These are phyloP conservation scores for Apotomis turbidana DNA, from an alignment of 2,888 invertebrate genomes.

Conservation along the genomic window DNA sequence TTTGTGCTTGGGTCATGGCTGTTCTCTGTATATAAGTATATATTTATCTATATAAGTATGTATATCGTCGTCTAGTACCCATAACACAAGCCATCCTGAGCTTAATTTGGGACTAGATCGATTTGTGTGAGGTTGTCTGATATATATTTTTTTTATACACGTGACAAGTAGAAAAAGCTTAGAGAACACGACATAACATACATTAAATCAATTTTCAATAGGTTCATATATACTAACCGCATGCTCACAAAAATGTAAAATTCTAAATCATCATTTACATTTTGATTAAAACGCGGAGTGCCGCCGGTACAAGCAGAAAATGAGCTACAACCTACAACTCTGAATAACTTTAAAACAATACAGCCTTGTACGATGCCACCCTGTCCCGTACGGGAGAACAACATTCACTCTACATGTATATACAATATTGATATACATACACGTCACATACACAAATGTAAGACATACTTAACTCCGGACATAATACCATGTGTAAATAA, in stretches of 20 bases:
- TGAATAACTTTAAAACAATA: slow-evolving; percentile 38
- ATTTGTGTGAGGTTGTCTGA: too few species aligned
- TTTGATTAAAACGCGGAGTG: slow-evolving; percentile 28
- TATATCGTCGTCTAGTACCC: too few species aligned
- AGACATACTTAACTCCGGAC: neutral
- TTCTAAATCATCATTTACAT: slow-evolving; percentile 36
- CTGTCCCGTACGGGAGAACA: slow-evolving; percentile 7
- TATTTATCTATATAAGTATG: too few species aligned
- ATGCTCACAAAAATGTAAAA: slow-evolving; percentile 14
- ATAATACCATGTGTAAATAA: slow-evolving; percentile 21
- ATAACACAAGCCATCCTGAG: too few species aligned
- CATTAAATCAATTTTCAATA: neutral
- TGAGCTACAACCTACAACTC: slow-evolving; percentile 25
- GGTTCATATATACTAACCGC: neutral
- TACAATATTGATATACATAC: neutral
- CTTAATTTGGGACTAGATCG: too few species aligned
- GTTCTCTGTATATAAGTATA: too few species aligned
- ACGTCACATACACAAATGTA: neutral
- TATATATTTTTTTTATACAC: too few species aligned
- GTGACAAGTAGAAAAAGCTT: too few species aligned
- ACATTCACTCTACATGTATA: slow-evolving; percentile 21
- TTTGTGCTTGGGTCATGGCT: too few species aligned
- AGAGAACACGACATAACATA: too few species aligned
- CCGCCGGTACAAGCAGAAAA: slow-evolving; percentile 21
- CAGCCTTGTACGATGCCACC: slow-evolving; percentile 25